A percentile compares a stretch with the other conserved stretches of the same genome.
Evolutionary conservation across 53 echinoderm and acorn worm genomes (phyloP).

Genomic region (Holothuria leucospilota): DNA sequence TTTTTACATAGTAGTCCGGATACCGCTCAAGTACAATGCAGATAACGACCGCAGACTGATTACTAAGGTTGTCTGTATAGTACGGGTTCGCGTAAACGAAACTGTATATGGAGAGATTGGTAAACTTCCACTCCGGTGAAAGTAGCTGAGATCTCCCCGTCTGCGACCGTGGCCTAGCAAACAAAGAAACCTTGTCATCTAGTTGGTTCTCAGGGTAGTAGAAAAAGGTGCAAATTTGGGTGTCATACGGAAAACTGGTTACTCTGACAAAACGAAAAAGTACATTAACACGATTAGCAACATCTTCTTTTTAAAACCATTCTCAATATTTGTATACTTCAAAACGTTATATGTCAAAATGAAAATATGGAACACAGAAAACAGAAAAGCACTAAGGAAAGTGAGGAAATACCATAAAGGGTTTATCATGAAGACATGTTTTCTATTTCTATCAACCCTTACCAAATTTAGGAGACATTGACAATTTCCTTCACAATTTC

Average conservation of each 20-base stretch:
- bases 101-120: background rate
- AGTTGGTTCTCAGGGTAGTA: background rate
- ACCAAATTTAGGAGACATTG: no score
- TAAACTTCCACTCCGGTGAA: background rate
- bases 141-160: background rate
- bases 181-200: background rate
- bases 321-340: no score
- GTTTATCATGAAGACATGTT: no score
- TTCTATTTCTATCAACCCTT: no score
- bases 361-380: no score
- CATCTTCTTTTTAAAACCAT: no score
- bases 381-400: no score
- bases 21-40: background rate
- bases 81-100: background rate
- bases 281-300: no score
- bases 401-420: no score
- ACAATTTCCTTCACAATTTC: no score
- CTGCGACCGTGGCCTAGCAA: background rate
- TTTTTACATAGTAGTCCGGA: conserved; percentile 2
- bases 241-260: background rate
- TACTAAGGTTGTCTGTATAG: background rate
- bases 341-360: no score
- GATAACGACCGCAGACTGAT: background rate
- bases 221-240: background rate
- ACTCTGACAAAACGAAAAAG: background rate